These are phyloP conservation scores for Limonius californicus DNA, from an alignment of 1,140 invertebrate genomes.

Conservation along the genomic window DNA sequence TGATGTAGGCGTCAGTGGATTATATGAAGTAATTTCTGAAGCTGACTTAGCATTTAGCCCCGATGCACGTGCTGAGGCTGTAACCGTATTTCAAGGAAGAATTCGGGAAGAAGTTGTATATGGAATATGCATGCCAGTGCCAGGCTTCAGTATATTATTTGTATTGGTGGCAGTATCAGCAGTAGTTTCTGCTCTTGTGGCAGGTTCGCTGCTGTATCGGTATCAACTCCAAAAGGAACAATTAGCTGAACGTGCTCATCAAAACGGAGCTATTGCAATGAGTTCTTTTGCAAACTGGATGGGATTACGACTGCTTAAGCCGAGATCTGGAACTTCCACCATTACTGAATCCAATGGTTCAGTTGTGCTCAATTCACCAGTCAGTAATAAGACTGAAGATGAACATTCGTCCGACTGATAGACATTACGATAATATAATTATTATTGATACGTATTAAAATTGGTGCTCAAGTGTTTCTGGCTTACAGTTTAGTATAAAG, in stretches of 20 bases:
- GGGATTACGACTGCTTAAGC: slow-evolving; percentile 61
- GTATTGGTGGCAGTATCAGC: slow-evolving; percentile 81
- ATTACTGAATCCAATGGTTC: slow-evolving; percentile 30
- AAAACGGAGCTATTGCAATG: slow-evolving; percentile 45
- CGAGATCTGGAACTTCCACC: slow-evolving; percentile 26
- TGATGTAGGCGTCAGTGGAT: slow-evolving; percentile 79
- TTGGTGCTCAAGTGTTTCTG: slow-evolving; percentile 3
- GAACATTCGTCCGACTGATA: neutral
- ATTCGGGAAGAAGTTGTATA: slow-evolving; percentile 86
- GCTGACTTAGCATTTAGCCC: slow-evolving; percentile 88
- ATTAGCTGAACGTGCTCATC: slow-evolving; percentile 49
- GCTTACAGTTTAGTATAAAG: neutral
- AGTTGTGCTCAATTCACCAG: neutral
- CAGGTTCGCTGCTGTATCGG: slow-evolving; percentile 69
- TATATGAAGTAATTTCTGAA: slow-evolving; percentile 89
- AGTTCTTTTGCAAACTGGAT: slow-evolving; percentile 69
- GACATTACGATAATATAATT: neutral
- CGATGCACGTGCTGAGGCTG: slow-evolving; percentile 71
- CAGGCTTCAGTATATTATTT: slow-evolving; percentile 83
- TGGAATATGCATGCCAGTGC: slow-evolving; percentile 84
- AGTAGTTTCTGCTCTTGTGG: slow-evolving; percentile 74
- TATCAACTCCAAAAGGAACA: slow-evolving; percentile 69
- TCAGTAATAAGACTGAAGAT: slow-evolving; percentile 22
- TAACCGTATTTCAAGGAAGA: slow-evolving; percentile 81
- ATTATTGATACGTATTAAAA: neutral